These are phyloP conservation scores for Camptogramma bilineatum DNA, from an alignment of 2,888 invertebrate genomes.

Conservation along the genomic window DNA sequence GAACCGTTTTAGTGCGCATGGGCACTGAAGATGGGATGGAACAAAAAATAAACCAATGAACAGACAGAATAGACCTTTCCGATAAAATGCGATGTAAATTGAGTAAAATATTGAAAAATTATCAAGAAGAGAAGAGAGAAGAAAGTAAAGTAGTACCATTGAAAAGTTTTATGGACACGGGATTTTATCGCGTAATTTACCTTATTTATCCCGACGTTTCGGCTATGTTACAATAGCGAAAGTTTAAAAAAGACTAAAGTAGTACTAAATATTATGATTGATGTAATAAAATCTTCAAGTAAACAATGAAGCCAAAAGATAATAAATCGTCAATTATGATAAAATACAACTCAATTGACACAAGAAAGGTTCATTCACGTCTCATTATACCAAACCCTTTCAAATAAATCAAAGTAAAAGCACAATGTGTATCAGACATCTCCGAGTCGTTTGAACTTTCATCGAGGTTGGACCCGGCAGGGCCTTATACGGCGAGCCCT, in stretches of 20 bases:
- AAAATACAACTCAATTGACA: conserved; percentile 32
- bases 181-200: too few species aligned
- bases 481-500: conserved; percentile 32
- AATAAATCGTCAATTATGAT: conserved; percentile 30
- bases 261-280: neutral
- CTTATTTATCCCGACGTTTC: too few species aligned
- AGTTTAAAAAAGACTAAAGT: too few species aligned
- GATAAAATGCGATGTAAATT: conserved; percentile 1
- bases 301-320: conserved; percentile 25
- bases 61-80: conserved; percentile 7
- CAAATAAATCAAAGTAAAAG: conserved; percentile 35
- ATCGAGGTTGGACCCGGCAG: conserved; percentile 30
- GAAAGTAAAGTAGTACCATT: neutral
- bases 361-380: conserved; percentile 33
- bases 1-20: conserved; percentile 43
- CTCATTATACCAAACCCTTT: conserved; percentile 36
- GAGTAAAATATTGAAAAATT: neutral
- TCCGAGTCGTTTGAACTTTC: conserved; percentile 33
- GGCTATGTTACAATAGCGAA: too few species aligned
- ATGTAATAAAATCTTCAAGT: neutral
- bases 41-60: conserved; percentile 22
- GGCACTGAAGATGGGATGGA: conserved; percentile 23
- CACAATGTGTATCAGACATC: conserved; percentile 44
- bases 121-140: neutral
- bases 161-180: too few species aligned